Percentiles rank a stretch among this genome's conserved stretches.
These are phyloP conservation scores for Melanotaenia boesemani DNA, from an alignment of 2,797 vertebrate genomes.

Conservation along the genomic window DNA sequence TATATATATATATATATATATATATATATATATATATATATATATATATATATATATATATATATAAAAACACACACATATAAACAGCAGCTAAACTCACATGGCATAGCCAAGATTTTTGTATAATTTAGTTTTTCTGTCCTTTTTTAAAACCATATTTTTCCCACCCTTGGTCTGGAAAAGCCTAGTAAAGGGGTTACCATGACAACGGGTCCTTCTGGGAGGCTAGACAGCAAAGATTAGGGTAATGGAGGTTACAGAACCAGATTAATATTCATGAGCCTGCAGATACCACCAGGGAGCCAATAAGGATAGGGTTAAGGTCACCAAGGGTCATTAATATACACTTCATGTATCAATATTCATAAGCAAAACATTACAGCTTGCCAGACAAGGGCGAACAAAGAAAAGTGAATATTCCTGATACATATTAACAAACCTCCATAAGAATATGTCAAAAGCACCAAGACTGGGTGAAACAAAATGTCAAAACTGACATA, in stretches of 20 bases:
- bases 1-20: no score
- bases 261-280: slow-evolving; percentile 90
- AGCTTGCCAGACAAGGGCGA: slow-evolving; percentile 89
- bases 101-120: slow-evolving; percentile 53
- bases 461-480: slow-evolving; percentile 68
- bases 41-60: no score
- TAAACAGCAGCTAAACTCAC: neutral
- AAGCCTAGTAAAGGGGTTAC: slow-evolving; percentile 86
- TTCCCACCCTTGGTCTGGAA: slow-evolving; percentile 84
- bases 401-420: slow-evolving; percentile 88
- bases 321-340: slow-evolving; percentile 90
- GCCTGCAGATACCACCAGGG: slow-evolving; percentile 85
- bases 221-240: slow-evolving; percentile 90
- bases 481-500: slow-evolving; percentile 70
- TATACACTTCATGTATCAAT: slow-evolving; percentile 91
- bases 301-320: slow-evolving; percentile 92
- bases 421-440: slow-evolving; percentile 87
- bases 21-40: no score
- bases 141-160: slow-evolving; percentile 69
- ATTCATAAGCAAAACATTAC: slow-evolving; percentile 92
- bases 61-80: no score
- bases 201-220: slow-evolving; percentile 88
- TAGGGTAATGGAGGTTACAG: slow-evolving; percentile 92
- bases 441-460: slow-evolving; percentile 80
- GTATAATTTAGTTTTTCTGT: slow-evolving; percentile 74